These are phyloP conservation scores for Seladonia tumulorum DNA, from an alignment of 2,888 invertebrate species.

Conservation along the genomic window DNA sequence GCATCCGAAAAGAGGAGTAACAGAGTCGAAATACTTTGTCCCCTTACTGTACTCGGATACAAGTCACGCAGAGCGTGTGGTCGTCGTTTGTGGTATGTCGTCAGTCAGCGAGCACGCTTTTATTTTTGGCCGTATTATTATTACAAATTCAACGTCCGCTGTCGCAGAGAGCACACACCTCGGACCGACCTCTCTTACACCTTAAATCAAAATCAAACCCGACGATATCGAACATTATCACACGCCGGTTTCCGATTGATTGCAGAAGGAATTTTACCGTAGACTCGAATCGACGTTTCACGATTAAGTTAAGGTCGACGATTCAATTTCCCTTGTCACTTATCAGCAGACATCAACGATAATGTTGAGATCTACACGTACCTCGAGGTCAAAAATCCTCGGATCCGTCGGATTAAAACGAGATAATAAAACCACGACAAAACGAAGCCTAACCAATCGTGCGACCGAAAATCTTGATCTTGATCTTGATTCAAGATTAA, in stretches of 20 bases:
- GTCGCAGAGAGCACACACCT: slow-evolving; percentile 14
- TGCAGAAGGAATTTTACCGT: not conserved
- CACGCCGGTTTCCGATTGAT: not conserved
- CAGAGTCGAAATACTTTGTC: not conserved
- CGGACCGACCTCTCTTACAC: not conserved
- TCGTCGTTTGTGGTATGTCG: slow-evolving; percentile 4
- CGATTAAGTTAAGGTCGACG: slow-evolving; percentile 30
- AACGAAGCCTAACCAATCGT: no score
- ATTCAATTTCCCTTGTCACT: slow-evolving; percentile 8
- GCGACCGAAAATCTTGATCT: no score
- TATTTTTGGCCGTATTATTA: slow-evolving; percentile 42
- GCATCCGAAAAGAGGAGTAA: not conserved
- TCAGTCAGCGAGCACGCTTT: slow-evolving; percentile 10
- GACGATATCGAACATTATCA: not conserved
- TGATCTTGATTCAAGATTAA: no score
- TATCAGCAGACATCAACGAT: not conserved
- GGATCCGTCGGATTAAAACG: not conserved
- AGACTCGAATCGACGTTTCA: not conserved
- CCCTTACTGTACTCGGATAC: not conserved
- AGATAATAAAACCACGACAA: not conserved
- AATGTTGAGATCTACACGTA: not conserved
- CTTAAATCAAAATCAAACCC: not conserved
- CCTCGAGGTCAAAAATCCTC: not conserved
- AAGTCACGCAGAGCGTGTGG: not conserved
- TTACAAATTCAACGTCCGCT: not conserved